Percentiles rank a stretch among this genome's conserved stretches.
Evolutionary conservation across 2,888 invertebrate species (phyloP).

Genomic region (Tetragnatha montana): DNA sequence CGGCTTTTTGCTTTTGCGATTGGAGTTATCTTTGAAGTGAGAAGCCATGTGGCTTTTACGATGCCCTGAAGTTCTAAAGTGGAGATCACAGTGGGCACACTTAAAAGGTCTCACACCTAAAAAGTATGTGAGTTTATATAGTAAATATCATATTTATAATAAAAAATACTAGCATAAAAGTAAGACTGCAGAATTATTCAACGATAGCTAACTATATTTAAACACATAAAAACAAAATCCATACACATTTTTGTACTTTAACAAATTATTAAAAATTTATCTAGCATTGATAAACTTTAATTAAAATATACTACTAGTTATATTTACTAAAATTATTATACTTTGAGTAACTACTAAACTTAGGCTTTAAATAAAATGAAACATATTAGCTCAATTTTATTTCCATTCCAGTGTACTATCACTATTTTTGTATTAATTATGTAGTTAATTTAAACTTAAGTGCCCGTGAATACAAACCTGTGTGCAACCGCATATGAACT

Average conservation of each 20-base stretch:
- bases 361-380: too few species aligned
- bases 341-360: too few species aligned
- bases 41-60: conserved; percentile 81
- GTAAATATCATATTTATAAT: background rate
- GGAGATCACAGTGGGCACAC: conserved; percentile 86
- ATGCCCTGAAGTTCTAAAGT: conserved; percentile 83
- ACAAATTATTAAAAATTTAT: background rate
- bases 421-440: background rate
- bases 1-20: conserved; percentile 50
- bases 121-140: background rate
- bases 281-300: background rate
- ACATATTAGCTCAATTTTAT: too few species aligned
- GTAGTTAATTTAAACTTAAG: background rate
- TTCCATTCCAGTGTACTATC: background rate
- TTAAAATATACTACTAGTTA: too few species aligned
- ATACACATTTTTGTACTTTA: background rate
- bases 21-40: conserved; percentile 75
- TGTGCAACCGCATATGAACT: conserved; percentile 77
- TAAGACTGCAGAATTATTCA: background rate
- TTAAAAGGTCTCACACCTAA: conserved; percentile 80
- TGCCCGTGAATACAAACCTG: conserved; percentile 73
- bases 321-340: too few species aligned
- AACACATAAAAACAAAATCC: background rate
- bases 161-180: background rate
- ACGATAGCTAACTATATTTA: background rate